A percentile compares a stretch with the other conserved stretches of the same genome.
phyloP scores from a whole-genome alignment of 2,888 invertebrate species.

The Monoplex corrugatus region DNA sequence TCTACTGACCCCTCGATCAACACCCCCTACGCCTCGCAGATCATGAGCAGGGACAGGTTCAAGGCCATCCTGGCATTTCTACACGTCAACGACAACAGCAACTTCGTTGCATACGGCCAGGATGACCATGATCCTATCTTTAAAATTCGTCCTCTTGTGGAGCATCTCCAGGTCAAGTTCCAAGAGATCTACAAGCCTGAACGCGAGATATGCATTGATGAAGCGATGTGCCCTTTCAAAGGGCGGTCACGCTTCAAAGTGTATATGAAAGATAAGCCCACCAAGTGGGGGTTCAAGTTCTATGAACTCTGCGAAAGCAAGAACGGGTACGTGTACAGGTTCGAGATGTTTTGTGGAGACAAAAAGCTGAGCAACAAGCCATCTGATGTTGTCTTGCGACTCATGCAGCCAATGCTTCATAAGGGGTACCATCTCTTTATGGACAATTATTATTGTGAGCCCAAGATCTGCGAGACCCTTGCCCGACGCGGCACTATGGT shows the following conservation, averaged over 20 bases:
- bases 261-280: conserved; percentile 7
- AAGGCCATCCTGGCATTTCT: too few relatives aligned
- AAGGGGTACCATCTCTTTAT: conserved; percentile 26
- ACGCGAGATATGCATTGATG: conserved; percentile 15
- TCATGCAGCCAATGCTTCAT: neutral
- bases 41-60: too few relatives aligned
- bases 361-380: conserved; percentile 11
- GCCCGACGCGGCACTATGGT: conserved; percentile 24
- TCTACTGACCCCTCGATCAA: neutral
- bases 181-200: neutral
- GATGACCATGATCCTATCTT: too few relatives aligned
- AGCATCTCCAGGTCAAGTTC: too few relatives aligned
- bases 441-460: conserved; percentile 52
- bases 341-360: neutral
- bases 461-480: neutral
- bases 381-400: neutral
- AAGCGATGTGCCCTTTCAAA: conserved; percentile 37
- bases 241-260: neutral
- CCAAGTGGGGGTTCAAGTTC: conserved; percentile 26
- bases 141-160: too few relatives aligned
- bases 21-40: too few relatives aligned
- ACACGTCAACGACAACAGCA: too few relatives aligned
- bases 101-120: too few relatives aligned
- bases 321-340: neutral
- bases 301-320: conserved; percentile 23